Evolutionary conservation across 1,140 invertebrate species (phyloP), one percentile per base, ranked within the genome.

Genomic region (Archivesica marissinica): DNA sequence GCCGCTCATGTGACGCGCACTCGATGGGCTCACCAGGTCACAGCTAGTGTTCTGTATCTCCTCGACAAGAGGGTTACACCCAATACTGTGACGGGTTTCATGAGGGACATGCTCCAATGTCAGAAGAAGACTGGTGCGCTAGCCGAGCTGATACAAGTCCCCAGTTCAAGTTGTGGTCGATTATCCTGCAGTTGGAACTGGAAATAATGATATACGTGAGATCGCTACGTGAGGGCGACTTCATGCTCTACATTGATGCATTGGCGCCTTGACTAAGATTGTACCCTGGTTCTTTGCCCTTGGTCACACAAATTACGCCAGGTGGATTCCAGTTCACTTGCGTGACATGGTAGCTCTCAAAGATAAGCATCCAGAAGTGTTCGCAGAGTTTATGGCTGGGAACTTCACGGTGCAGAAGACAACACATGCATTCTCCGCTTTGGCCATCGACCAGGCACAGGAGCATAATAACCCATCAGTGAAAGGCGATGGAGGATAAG

Each of bases 361-460:
- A 25, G 4, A 54, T 13, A 44, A 6, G 30, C 3, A 47, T 44
- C 23, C 75, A 33, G 54, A 23, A 28, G 17, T 68, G 9, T 3
- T 9, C 7, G 13, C 30, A 6, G 17, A 61, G 20, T 77, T 78
- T 44, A 15, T n/a, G n/a, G 20, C 30, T 35, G 64, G 75, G 11
- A 30, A 33, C 6, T 86, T 68, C 17, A 13, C 23, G 23, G 52
- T 79, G 9, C 84, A 59, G 23, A 86, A 76, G 54, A 66, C 77
- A 0, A 1, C 23, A 1, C 0, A 61, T 11, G 3, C 30, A 1
- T 85, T 78, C 6, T 91, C 89, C 17, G 66, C 72, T 23, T 86
- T 91, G 20, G 47, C 83, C 2, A 72, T 90, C 82, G 88, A 91
- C 64, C 90, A 90, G 33, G 85, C 85, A 20, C 90, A 91, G 81